Base-by-base conservation (phyloP, 2,113 vertebrate genomes). In the Salvelinus alpinus region DNA sequence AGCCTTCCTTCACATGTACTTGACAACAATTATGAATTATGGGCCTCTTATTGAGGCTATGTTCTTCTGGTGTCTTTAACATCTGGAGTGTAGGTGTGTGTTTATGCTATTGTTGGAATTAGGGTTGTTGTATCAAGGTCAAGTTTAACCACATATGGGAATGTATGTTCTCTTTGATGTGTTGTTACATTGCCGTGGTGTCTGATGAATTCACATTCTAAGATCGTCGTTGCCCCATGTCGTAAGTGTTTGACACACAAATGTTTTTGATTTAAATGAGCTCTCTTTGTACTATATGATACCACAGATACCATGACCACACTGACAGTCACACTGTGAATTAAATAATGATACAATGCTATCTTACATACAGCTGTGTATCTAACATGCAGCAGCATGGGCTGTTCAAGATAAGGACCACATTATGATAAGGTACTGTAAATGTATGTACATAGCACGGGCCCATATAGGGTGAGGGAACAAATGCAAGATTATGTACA, bases 11-110 rank as follows among this genome's bases (percentile, higher is more conserved):
- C 16, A 60, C 72, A 64, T 65, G 72, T 38, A 64, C 72, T 64
- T 73, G 60, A 65, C 72, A 73, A 73, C 72, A 64, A 60, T 57
- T 24, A 73, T 38, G 9, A 9, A 44, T 44, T 44, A 44, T 44
- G 9, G 38, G 38, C 38, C 38, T 11, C 38, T 34, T 44, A 44
- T 44, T 44, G 8, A 44, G 38, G 9, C 38, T 34, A 7, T 34
- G 34, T 34, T 34, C 34, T 34, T 34, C 34, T 44, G 38, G 38
- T 44, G 38, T 11, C 38, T 44, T 11, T 44, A 44, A 11, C 38
- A 9, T 44, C 38, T 44, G 8, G 38, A 44, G 38, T 44, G 38
- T 44, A 44, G 38, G 8, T 12, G 38, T 44, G 38, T 12, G 9
- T 44, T 44, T 11, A 44, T 11, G 38, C 11, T 44, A 74, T 44